phyloP scores from a whole-genome alignment of 2,797 vertebrate species.

The Rhinogobio ventralis region DNA sequence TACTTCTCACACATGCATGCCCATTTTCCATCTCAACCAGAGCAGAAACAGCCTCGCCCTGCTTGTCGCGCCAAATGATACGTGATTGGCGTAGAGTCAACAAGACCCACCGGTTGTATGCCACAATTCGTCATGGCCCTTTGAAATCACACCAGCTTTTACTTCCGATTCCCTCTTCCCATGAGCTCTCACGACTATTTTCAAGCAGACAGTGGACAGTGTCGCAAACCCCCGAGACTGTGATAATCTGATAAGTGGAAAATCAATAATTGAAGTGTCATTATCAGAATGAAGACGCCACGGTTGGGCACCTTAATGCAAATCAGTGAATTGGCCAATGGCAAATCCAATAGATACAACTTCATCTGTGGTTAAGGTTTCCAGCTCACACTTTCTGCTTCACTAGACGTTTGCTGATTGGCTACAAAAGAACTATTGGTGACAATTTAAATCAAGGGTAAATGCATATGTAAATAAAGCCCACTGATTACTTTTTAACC shows the following conservation, averaged over 20 bases:
- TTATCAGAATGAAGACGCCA: conserved; percentile 52
- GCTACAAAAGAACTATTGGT: conserved; percentile 24
- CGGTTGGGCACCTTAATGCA: conserved; percentile 36
- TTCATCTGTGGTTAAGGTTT: conserved; percentile 26
- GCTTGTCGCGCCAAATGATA: conserved; percentile 34
- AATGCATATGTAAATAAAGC: conserved; percentile 65
- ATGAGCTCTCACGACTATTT: conserved; percentile 24
- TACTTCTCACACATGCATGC: conserved; percentile 27
- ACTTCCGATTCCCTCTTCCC: conserved; percentile 58
- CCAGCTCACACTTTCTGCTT: conserved; percentile 22
- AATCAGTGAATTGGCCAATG: conserved; percentile 46
- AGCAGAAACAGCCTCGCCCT: conserved; percentile 19
- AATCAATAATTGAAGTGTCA: conserved; percentile 71
- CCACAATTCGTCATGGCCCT: conserved; percentile 50
- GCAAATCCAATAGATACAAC: conserved; percentile 42
- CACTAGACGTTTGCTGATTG: conserved; percentile 22
- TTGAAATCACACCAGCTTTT: conserved; percentile 47
- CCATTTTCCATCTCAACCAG: conserved; percentile 2
- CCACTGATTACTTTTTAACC: conserved; percentile 69
- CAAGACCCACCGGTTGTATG: conserved; percentile 40
- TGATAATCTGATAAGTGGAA: conserved; percentile 69
- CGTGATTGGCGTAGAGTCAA: conserved; percentile 50
- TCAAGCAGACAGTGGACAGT: conserved; percentile 19
- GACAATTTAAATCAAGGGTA: conserved; percentile 59
- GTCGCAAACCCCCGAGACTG: conserved; percentile 18